Conservation (phyloP, 2,888 invertebrate genomes). For the Imbricaverruca yamaguchii region DNA sequence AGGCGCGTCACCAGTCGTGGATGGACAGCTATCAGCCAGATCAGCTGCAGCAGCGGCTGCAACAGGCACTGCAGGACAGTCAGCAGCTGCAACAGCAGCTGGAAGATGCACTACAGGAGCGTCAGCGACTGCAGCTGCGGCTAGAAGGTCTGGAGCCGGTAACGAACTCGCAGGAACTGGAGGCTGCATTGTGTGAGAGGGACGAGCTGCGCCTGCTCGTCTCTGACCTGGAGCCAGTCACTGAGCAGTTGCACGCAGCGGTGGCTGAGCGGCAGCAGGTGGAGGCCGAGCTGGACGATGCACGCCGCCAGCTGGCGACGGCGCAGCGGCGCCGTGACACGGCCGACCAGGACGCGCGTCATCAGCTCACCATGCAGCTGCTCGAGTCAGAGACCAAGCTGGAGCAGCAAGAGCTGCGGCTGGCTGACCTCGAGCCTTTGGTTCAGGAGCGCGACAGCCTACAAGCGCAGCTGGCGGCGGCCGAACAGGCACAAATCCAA, state of each 20-base stretch:
- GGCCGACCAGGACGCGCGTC: background rate
- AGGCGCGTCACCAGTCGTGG: background rate
- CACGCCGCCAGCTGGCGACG: background rate
- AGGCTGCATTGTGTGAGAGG: background rate
- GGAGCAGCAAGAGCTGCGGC: slow-evolving; percentile 10
- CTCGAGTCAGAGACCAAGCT: background rate
- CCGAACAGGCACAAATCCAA: no score
- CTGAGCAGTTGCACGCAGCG: background rate
- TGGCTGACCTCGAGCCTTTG: slow-evolving; percentile 8
- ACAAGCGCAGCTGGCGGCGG: background rate
- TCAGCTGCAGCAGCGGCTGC: background rate
- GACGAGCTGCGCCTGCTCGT: background rate
- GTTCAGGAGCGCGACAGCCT: no score
- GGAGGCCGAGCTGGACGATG: background rate
- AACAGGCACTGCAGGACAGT: no score
- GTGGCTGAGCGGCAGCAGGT: background rate
- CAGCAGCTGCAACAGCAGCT: background rate
- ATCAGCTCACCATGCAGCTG: slow-evolving; percentile 16
- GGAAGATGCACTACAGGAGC: background rate
- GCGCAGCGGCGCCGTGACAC: background rate
- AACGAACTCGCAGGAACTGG: background rate
- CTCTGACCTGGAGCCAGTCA: background rate
- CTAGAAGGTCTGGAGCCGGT: background rate
- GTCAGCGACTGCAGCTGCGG: background rate
- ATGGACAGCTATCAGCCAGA: background rate